Conservation (phyloP, 2,797 vertebrate genomes). For the Lithobates pipiens region DNA sequence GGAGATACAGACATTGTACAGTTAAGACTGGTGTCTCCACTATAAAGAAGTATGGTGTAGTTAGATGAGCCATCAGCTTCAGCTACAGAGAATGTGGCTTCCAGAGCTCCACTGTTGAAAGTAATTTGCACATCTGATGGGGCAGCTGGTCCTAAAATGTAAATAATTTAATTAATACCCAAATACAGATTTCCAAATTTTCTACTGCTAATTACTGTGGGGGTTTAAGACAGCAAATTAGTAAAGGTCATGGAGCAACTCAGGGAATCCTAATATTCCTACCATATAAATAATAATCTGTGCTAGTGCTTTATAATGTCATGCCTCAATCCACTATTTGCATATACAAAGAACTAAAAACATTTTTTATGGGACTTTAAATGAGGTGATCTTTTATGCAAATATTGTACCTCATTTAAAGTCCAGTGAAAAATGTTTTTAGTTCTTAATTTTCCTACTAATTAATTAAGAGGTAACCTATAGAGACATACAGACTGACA, state of each 20-base stretch:
- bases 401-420: too few species aligned
- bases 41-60: constrained; percentile 76
- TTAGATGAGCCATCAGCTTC: constrained; percentile 71
- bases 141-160: constrained; percentile 77
- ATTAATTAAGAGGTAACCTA: not conserved
- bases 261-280: too few species aligned
- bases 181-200: not conserved
- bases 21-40: constrained; percentile 62
- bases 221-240: not conserved
- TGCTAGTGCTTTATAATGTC: too few species aligned
- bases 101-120: constrained; percentile 67
- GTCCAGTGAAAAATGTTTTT: too few species aligned
- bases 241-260: not conserved
- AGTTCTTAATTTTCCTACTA: not conserved
- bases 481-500: too few species aligned
- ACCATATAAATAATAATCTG: too few species aligned
- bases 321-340: too few species aligned
- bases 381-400: too few species aligned
- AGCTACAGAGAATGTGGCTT: constrained; percentile 80
- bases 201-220: too few species aligned
- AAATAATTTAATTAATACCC: not conserved
- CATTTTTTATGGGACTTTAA: too few species aligned
- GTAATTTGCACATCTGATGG: constrained; percentile 76
- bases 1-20: constrained; percentile 76
- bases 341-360: too few species aligned